A percentile compares a stretch with the other conserved stretches of the same genome.
phyloP scores from a whole-genome alignment of 2,113 vertebrate genomes.

The Engraulis encrasicolus region DNA sequence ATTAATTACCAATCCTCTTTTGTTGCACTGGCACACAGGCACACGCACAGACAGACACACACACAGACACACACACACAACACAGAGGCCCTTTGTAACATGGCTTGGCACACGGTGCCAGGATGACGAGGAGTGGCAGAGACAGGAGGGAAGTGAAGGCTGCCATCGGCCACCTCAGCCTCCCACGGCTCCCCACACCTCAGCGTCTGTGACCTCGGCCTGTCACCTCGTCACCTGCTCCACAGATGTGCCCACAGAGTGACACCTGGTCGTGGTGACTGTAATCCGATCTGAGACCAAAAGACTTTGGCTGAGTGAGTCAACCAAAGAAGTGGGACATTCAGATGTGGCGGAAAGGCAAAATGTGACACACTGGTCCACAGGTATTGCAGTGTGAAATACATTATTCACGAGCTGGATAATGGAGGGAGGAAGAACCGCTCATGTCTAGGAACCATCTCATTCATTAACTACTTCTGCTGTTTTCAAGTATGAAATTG shows the following conservation, averaged over 20 bases:
- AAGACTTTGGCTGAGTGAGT: neutral
- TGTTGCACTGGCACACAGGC: neutral
- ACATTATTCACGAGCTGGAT: neutral
- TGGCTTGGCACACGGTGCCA: too few relatives aligned
- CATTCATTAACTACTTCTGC: neutral
- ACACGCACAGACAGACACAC: too few relatives aligned
- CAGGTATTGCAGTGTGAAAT: neutral
- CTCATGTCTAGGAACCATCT: too few relatives aligned
- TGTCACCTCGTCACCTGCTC: neutral
- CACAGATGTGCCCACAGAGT: slow-evolving; percentile 10
- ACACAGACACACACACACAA: too few relatives aligned
- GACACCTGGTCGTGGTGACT: neutral
- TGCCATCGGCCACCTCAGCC: neutral
- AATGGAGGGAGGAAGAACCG: neutral
- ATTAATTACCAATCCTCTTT: slow-evolving; percentile 53
- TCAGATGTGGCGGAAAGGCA: neutral
- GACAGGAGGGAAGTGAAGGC: slow-evolving; percentile 10
- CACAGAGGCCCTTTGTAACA: too few relatives aligned
- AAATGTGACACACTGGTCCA: neutral
- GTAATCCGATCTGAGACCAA: neutral
- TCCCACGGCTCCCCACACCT: neutral
- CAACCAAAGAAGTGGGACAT: neutral
- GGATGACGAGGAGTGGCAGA: too few relatives aligned
- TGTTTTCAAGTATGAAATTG: neutral
- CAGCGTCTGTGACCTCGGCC: neutral